Evolutionary conservation across 2,113 vertebrate species (phyloP).

Genomic region (Plectropomus leopardus): DNA sequence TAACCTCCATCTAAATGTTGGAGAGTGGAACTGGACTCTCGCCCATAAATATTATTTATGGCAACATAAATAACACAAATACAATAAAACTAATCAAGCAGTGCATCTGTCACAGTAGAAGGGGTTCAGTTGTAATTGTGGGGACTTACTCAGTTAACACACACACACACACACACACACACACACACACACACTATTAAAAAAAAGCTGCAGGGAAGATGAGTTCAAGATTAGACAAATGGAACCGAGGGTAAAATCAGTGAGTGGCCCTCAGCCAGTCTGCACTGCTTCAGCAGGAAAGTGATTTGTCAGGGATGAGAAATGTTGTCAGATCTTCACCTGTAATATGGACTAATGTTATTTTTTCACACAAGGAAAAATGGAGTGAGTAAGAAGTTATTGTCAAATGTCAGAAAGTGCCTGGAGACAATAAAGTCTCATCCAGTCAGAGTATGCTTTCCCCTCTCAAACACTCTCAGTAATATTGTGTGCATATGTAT

Average conservation of each 20-base stretch:
- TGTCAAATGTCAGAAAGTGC: conserved; percentile 38
- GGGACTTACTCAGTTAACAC: too few species aligned
- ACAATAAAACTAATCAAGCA: too few species aligned
- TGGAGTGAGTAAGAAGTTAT: conserved; percentile 20
- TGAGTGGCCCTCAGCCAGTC: neutral
- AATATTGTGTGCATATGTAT: conserved; percentile 47
- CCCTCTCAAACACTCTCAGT: conserved; percentile 41
- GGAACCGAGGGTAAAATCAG: neutral
- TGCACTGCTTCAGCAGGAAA: neutral
- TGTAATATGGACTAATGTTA: neutral
- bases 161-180: neutral
- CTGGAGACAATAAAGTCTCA: conserved; percentile 47
- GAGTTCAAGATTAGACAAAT: neutral
- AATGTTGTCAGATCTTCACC: too few species aligned
- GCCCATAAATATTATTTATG: too few species aligned
- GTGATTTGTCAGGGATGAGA: neutral
- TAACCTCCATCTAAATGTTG: too few species aligned
- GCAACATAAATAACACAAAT: too few species aligned
- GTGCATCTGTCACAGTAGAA: neutral
- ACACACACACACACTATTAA: neutral
- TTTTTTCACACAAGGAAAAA: conserved; percentile 21
- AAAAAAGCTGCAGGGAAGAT: neutral
- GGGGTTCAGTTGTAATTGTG: neutral
- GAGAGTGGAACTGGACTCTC: too few species aligned
- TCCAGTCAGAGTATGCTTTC: conserved; percentile 38